Percentiles rank a stretch among this genome's conserved stretches.
These are phyloP conservation scores for Gortyna flavago DNA, from an alignment of 2,888 invertebrate genomes.

Conservation along the genomic window DNA sequence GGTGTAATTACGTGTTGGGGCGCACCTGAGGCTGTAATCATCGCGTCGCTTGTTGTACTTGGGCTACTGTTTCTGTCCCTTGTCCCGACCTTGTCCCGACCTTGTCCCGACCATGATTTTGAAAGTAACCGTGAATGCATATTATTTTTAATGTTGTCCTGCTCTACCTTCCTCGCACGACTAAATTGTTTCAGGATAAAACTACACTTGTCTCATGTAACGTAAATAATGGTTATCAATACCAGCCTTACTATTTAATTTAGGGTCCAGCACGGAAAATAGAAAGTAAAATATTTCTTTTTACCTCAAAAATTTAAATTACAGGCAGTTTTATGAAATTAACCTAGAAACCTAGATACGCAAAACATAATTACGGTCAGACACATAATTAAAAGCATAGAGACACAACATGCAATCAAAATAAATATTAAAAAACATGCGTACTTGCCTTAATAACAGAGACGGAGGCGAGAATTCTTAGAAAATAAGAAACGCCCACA, in stretches of 20 bases:
- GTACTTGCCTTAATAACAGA: constrained; percentile 55
- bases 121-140: neutral
- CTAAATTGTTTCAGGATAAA: neutral
- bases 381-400: constrained; percentile 29
- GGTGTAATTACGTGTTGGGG: neutral
- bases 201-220: neutral
- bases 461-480: constrained; percentile 66
- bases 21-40: constrained; percentile 29
- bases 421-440: constrained; percentile 52
- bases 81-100: no score
- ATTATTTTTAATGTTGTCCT: neutral
- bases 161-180: neutral
- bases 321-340: rapidly evolving
- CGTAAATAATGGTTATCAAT: neutral
- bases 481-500: constrained; percentile 64
- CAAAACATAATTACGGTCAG: constrained; percentile 18
- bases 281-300: neutral
- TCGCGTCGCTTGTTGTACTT: constrained; percentile 22
- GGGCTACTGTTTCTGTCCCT: constrained; percentile 23
- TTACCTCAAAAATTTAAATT: neutral
- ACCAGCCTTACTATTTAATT: neutral
- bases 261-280: neutral
- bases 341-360: neutral
- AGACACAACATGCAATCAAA: constrained; percentile 31
- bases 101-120: neutral